Conservation (phyloP, 2,113 vertebrate genomes). For the Chitala chitala region DNA sequence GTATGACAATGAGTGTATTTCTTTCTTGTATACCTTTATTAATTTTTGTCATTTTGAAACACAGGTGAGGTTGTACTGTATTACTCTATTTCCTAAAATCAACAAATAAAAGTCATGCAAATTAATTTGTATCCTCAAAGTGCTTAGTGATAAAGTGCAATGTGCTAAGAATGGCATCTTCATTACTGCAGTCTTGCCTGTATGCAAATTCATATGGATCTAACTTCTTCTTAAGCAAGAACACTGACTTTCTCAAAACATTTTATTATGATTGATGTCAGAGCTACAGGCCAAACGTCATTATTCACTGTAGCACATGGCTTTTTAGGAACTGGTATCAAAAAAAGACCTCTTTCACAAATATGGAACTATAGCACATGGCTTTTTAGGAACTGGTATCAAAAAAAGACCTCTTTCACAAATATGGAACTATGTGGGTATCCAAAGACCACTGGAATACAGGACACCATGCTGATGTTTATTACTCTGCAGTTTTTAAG, state of each 20-base stretch:
- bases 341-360: no score
- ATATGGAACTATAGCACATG: no score
- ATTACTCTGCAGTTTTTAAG: no score
- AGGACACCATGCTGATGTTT: no score
- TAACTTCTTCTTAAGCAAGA: neutral
- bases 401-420: no score
- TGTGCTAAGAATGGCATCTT: slow-evolving; percentile 10
- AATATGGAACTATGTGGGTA: no score
- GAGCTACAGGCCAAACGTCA: slow-evolving; percentile 6
- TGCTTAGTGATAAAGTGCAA: neutral
- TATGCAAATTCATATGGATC: slow-evolving; percentile 15
- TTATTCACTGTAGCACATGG: slow-evolving; percentile 1
- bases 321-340: no score
- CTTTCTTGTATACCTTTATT: no score
- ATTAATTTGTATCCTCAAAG: neutral
- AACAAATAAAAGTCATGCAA: neutral
- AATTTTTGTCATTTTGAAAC: no score
- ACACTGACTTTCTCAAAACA: slow-evolving; percentile 13
- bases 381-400: no score
- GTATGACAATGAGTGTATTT: no score
- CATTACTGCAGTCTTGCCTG: neutral
- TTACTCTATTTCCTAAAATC: slow-evolving; percentile 15
- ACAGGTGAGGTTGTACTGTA: neutral
- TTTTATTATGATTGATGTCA: slow-evolving; percentile 17
- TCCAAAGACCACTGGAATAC: no score